Percentiles rank a stretch among this genome's conserved stretches.
Conservation (phyloP, 1,140 invertebrate species). For the Sitobion miscanthi region DNA sequence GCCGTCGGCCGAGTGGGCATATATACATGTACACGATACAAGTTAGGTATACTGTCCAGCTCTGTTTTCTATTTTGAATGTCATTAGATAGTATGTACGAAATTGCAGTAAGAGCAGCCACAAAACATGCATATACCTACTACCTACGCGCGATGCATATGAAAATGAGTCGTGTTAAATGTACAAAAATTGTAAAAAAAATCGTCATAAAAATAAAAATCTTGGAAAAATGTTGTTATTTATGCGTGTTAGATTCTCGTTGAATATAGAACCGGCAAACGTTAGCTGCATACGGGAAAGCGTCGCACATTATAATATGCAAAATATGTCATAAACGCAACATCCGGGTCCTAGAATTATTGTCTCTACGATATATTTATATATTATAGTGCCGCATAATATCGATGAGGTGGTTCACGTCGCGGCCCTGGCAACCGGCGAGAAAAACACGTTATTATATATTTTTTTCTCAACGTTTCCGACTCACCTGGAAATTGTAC, state of each 20-base stretch:
- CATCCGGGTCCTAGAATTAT: neutral
- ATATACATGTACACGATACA: neutral
- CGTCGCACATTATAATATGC: neutral
- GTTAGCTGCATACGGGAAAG: neutral
- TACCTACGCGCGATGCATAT: neutral
- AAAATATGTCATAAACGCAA: neutral
- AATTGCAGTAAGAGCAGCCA: neutral
- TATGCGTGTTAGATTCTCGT: neutral
- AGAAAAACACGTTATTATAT: neutral
- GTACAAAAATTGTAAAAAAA: neutral
- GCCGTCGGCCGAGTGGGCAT: too few relatives aligned
- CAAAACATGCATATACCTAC: neutral
- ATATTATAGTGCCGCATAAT: neutral
- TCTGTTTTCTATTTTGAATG: neutral
- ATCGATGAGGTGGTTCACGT: neutral
- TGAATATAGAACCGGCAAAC: neutral
- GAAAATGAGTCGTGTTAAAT: neutral
- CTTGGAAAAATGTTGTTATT: neutral
- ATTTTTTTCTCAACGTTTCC: neutral
- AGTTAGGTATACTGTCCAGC: neutral
- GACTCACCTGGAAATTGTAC: constrained; percentile 52
- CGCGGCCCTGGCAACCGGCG: neutral
- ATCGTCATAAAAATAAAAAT: neutral
- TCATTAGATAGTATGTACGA: neutral
- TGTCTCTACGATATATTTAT: neutral